These are phyloP conservation scores for Steatocranus sp. DNA, from an alignment of 2,797 vertebrate species.

Conservation along the genomic window DNA sequence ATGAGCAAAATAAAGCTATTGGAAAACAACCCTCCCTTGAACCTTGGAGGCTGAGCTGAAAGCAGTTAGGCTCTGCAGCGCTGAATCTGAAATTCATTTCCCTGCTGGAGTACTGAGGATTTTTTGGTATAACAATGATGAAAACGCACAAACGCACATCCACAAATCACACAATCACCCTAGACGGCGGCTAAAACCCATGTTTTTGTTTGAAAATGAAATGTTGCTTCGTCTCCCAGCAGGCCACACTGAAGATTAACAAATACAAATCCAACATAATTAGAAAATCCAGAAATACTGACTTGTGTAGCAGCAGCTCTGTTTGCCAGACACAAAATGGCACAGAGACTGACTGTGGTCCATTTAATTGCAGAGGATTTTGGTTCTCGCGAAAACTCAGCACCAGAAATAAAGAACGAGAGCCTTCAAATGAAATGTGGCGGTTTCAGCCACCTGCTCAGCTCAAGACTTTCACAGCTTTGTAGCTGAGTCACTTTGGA, in stretches of 20 bases:
- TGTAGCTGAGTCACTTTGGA: background rate
- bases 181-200: background rate
- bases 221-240: conserved; percentile 23
- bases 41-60: conserved; percentile 13
- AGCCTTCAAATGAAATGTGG: background rate
- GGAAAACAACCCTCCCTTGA: conserved; percentile 31
- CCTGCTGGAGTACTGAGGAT: background rate
- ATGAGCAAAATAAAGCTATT: conserved; percentile 19
- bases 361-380: background rate
- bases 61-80: background rate
- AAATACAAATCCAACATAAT: conserved; percentile 33
- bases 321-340: background rate
- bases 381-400: fast-evolving
- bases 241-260: conserved; percentile 15
- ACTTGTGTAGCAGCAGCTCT: background rate
- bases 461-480: background rate
- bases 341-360: background rate
- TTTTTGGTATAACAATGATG: background rate
- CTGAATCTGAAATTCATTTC: conserved; percentile 10
- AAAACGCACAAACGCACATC: background rate
- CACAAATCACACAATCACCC: background rate
- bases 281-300: conserved; percentile 9
- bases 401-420: background rate
- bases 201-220: conserved; percentile 29
- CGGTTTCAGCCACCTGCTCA: background rate